phyloP scores from a whole-genome alignment of 2,113 vertebrate genomes.

The Zosterops pallidus region DNA sequence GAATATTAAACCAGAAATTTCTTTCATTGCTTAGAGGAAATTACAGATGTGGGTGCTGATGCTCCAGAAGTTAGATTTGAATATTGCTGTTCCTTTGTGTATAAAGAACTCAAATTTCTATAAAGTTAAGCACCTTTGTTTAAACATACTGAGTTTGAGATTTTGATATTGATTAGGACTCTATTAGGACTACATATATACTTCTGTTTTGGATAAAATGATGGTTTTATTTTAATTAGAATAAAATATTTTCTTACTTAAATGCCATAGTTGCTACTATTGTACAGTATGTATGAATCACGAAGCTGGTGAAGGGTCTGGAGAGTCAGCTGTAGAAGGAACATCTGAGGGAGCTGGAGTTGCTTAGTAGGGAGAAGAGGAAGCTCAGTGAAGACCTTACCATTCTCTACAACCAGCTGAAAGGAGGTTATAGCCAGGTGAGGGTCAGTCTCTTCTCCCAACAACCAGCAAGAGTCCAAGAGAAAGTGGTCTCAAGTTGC shows the following conservation, averaged over 20 bases:
- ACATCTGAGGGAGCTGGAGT: background rate
- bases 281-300: background rate
- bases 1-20: background rate
- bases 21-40: background rate
- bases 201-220: background rate
- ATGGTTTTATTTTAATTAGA: background rate
- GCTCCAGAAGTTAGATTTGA: background rate
- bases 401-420: background rate
- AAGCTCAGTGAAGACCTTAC: background rate
- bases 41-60: background rate
- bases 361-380: background rate
- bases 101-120: background rate
- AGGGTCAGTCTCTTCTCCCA: background rate
- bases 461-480: background rate
- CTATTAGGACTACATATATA: background rate
- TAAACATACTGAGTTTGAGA: background rate
- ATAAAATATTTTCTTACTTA: background rate
- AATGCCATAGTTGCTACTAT: background rate
- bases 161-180: background rate
- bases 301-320: fast-evolving
- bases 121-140: background rate
- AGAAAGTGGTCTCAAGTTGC: background rate
- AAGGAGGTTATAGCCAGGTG: background rate
- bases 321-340: background rate
- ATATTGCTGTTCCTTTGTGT: background rate